A percentile compares a stretch with the other conserved stretches of the same genome.
phyloP scores from a whole-genome alignment of 2,113 vertebrate genomes.

The Romanogobio albipinnatus region DNA sequence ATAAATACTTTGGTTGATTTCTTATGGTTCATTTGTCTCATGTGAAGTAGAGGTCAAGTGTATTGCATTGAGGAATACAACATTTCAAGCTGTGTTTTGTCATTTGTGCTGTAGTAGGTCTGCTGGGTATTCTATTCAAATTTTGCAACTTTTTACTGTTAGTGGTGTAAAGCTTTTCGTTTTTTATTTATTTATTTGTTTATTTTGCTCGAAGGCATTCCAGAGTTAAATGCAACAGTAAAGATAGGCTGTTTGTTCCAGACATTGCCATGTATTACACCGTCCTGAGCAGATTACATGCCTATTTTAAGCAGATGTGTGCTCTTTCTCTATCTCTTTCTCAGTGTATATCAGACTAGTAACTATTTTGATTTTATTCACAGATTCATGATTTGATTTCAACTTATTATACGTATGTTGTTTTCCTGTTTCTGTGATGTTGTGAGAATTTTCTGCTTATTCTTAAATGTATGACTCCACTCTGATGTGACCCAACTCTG shows the following conservation, averaged over 20 bases:
- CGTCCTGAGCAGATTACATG: constrained; percentile 16
- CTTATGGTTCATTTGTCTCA: not conserved
- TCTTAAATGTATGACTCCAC: not conserved
- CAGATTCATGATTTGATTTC: not conserved
- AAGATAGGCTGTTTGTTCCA: not conserved
- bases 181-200: no score
- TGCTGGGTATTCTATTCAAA: not conserved
- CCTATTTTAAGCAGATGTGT: constrained; percentile 14
- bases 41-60: not conserved
- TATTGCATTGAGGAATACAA: not conserved
- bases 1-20: not conserved
- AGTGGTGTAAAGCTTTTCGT: not conserved
- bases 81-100: not conserved
- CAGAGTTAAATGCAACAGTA: not conserved
- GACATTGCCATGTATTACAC: not conserved
- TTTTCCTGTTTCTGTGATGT: not conserved
- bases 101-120: not conserved
- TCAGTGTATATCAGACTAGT: not conserved
- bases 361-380: not conserved
- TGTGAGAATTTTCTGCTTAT: not conserved
- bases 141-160: not conserved
- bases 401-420: not conserved
- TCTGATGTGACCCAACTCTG: not conserved
- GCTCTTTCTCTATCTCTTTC: not conserved
- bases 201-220: no score